A percentile compares a stretch with the other conserved stretches of the same genome.
phyloP scores from a whole-genome alignment of 2,797 vertebrate genomes.

The Microcaecilia unicolor region DNA sequence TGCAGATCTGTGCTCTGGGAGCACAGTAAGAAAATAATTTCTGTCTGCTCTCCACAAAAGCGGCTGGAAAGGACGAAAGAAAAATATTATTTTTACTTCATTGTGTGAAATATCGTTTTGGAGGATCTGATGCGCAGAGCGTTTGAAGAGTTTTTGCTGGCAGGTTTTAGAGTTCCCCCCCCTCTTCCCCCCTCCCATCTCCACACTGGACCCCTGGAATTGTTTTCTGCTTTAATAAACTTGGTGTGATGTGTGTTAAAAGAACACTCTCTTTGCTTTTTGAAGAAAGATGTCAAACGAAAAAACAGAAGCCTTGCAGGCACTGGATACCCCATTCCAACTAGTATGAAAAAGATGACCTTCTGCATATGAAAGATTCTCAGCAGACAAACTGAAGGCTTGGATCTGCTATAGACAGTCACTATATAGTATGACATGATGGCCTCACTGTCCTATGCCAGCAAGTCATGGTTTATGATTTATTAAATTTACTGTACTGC shows the following conservation, averaged over 20 bases:
- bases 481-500: no score
- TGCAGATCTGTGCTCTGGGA: conserved; percentile 68
- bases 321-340: conserved; percentile 42
- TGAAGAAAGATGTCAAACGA: conserved; percentile 64
- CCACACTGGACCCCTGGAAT: conserved; percentile 57
- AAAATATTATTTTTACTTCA: conserved; percentile 83
- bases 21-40: conserved; percentile 70
- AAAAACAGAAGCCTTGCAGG: conserved; percentile 53
- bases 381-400: no score
- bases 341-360: no score
- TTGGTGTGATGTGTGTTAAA: conserved; percentile 66
- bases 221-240: conserved; percentile 74
- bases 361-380: no score
- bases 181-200: no score
- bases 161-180: conserved; percentile 53
- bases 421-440: no score
- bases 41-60: conserved; percentile 65
- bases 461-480: no score
- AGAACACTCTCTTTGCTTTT: conserved; percentile 67
- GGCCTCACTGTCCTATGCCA: no score
- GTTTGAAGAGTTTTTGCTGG: conserved; percentile 69
- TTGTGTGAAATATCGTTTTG: conserved; percentile 77
- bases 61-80: conserved; percentile 64
- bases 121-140: conserved; percentile 57
- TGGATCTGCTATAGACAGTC: no score